Percentiles rank a stretch among this genome's conserved stretches.
These are phyloP conservation scores for Vannuccia rotundouncinata DNA, from an alignment of 2,888 invertebrate species.

Conservation along the genomic window DNA sequence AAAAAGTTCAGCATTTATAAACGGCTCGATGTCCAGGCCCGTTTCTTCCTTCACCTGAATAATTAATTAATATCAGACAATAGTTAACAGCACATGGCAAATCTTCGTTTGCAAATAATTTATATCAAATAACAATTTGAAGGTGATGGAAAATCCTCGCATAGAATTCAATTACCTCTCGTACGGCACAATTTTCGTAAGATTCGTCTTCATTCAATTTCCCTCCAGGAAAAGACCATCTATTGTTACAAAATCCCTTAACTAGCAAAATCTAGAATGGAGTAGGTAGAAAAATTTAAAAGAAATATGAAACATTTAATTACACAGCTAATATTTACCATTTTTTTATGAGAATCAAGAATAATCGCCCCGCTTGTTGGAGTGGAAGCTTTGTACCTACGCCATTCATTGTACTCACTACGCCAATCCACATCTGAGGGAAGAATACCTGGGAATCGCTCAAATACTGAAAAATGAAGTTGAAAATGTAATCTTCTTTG, in stretches of 20 bases:
- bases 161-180: background rate
- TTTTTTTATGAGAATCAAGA: background rate
- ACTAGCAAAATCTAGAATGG: slow-evolving; percentile 9
- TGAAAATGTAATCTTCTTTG: background rate
- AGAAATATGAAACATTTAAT: too few relatives aligned
- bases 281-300: too few relatives aligned
- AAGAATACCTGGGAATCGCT: background rate
- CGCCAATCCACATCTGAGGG: background rate
- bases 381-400: background rate
- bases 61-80: too few relatives aligned
- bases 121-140: too few relatives aligned
- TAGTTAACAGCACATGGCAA: too few relatives aligned
- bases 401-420: background rate
- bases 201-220: slow-evolving; percentile 25
- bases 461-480: background rate
- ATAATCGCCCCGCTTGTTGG: slow-evolving; percentile 13
- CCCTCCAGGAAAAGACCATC: slow-evolving; percentile 28
- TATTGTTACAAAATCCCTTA: slow-evolving; percentile 3
- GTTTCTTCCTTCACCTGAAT: background rate
- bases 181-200: background rate
- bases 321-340: too few relatives aligned
- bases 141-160: too few relatives aligned
- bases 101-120: too few relatives aligned
- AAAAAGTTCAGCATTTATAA: background rate
- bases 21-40: background rate